phyloP scores from a whole-genome alignment of 2,113 vertebrate species.

The Bufo bufo region DNA sequence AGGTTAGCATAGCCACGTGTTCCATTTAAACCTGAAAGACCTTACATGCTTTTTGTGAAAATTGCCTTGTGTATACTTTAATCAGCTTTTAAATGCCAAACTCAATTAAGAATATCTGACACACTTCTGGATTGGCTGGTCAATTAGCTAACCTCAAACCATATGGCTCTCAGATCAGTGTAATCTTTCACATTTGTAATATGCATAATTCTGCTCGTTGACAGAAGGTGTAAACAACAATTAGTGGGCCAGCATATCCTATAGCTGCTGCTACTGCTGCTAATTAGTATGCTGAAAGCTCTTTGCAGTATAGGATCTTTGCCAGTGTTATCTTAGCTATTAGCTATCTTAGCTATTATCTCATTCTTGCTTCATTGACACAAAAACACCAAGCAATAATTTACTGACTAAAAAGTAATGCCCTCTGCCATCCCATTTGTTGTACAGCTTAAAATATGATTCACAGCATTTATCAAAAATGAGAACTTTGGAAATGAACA shows the following conservation, averaged over 20 bases:
- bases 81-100: conserved; percentile 39
- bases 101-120: conserved; percentile 22
- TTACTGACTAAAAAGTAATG: conserved; percentile 6
- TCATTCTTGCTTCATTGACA: conserved; percentile 31
- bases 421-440: conserved; percentile 20
- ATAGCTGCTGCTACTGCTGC: neutral
- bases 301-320: conserved; percentile 2
- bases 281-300: conserved; percentile 47
- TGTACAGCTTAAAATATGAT: neutral
- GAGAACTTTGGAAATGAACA: neutral
- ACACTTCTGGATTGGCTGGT: conserved; percentile 20
- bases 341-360: neutral
- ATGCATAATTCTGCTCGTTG: conserved; percentile 30
- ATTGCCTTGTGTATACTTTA: conserved; percentile 8
- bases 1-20: neutral
- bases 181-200: conserved; percentile 42
- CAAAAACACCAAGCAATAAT: conserved; percentile 28
- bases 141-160: conserved; percentile 35
- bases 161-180: conserved; percentile 31
- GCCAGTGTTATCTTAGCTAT: conserved; percentile 36
- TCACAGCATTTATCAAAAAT: neutral
- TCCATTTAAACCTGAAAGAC: neutral
- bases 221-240: conserved; percentile 51
- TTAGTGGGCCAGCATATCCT: conserved; percentile 31
- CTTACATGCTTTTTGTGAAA: neutral